Evolutionary conservation across 2,113 vertebrate species (phyloP), one percentile per base, ranked within the genome.

Genomic region (Orycteropus afer): DNA sequence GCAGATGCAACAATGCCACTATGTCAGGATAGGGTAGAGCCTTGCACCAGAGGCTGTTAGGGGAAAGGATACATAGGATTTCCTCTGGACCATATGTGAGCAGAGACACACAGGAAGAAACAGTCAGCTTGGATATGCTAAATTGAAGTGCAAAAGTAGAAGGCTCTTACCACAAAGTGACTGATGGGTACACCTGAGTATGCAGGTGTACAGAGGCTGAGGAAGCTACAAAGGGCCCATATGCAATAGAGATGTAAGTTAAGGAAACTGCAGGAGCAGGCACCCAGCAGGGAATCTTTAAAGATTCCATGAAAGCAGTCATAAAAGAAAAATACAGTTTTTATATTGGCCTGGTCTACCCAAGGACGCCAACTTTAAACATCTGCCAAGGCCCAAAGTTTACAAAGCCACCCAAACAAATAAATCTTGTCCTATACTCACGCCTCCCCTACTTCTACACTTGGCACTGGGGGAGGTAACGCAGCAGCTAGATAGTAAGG

Each of bases 171-270:
- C 42, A 32, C 23, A 45, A 55, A 67, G 11, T 45, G 18, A 81
- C 0, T 12, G 23, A 5, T 17, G 2, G 34, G 13, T 7, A 78
- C 45, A 12, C 53, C 34, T 87, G 29, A 7, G 2, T 7, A 4
- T 29, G 2, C 27, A 23, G 12, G 3, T 4, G 11, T 27, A 1
- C 27, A 63, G 37, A 34, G n/a, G 29, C 45, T 45, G n/a, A 47
- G 27, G 25, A 45, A 76, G 13, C 37, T 84, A 47, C 42, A 49
- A 65, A 87, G 90, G 25, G 61, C 37, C 3, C 22, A n/a, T 8
- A 17, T 63, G 15, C 37, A 63, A 53, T 1, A 90, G 57, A 55
- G 9, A 76, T 22, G 7, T 32, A 14, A 69, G 29, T 40, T 74
- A 77, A 76, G 51, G 34, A 1, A 47, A 86, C 14, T 34, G 45